Conservation (phyloP, 2,797 vertebrate species). For the Phaenicophaeus curvirostris region DNA sequence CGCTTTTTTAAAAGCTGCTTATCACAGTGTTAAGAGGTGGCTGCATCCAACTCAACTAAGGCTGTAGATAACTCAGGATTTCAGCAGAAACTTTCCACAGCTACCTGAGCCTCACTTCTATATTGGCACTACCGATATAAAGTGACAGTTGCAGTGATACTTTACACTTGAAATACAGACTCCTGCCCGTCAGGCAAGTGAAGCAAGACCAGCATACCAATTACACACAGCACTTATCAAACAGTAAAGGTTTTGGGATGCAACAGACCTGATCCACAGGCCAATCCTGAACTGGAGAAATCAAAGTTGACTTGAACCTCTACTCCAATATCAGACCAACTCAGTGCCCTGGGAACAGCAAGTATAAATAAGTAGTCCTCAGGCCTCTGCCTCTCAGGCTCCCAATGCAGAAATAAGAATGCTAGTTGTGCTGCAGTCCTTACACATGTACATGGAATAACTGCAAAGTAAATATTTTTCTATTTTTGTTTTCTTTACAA, state of each 20-base stretch:
- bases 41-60: background rate
- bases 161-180: background rate
- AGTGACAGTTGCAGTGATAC: background rate
- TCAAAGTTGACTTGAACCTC: background rate
- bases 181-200: background rate
- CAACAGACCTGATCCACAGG: background rate
- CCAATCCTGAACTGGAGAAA: background rate
- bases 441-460: background rate
- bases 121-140: background rate
- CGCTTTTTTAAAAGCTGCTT: background rate
- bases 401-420: background rate
- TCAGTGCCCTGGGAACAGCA: background rate
- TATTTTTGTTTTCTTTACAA: constrained; percentile 1
- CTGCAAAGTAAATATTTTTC: background rate
- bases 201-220: background rate
- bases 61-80: background rate
- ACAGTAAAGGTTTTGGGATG: background rate
- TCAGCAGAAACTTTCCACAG: background rate
- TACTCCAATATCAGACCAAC: background rate
- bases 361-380: background rate
- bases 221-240: background rate
- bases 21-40: background rate
- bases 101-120: background rate
- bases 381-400: background rate
- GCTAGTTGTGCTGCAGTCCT: background rate